Evolutionary conservation across 1,140 invertebrate species (phyloP), one percentile per base, ranked within the genome.

Genomic region (Apis dorsata): DNA sequence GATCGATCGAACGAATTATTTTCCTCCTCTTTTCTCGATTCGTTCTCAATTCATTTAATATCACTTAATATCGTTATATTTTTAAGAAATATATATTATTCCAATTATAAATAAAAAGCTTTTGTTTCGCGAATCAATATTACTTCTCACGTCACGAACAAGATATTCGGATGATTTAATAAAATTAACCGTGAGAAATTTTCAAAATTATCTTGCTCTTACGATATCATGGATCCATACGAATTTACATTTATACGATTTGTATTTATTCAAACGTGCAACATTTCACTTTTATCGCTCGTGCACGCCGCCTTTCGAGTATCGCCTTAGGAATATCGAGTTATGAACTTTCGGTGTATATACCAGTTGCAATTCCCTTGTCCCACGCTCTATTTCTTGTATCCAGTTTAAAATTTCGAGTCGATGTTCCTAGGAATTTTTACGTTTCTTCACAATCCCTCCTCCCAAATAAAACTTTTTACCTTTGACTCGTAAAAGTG

Each of bases 221-320:
- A 24, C 24, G 53, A 71, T 3, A 3, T 17, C 49, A 5, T 7
- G 53, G 21, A 34, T 4, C 55, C 21, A 4, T 7, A 2, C 49
- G 55, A 28, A 74, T 74, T 60, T 60, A 60, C 72, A 49, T n/a
- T n/a, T n/a, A n/a, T 74, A 74, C n/a, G 57, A 74, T 74, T 60
- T 59, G 34, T 60, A 74, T 74, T 74, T 74, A 74, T 74, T 60
- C 72, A 60, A 74, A 60, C 44, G 10, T 44, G 34, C 72, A 60
- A 74, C 72, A 44, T 74, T 74, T 74, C 57, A n/a, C 57, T 74
- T 74, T 60, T 60, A 59, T 74, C 28, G 57, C 72, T 60, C 72
- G 57, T 57, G 34, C 57, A 19, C 28, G 34, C 21, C 49, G 3
- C 55, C 71, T 73, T 59, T 21, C 28, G 11, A 59, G 5, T 44